Base-by-base conservation (phyloP, 2,797 vertebrate genomes). In the Channallabes apus region DNA sequence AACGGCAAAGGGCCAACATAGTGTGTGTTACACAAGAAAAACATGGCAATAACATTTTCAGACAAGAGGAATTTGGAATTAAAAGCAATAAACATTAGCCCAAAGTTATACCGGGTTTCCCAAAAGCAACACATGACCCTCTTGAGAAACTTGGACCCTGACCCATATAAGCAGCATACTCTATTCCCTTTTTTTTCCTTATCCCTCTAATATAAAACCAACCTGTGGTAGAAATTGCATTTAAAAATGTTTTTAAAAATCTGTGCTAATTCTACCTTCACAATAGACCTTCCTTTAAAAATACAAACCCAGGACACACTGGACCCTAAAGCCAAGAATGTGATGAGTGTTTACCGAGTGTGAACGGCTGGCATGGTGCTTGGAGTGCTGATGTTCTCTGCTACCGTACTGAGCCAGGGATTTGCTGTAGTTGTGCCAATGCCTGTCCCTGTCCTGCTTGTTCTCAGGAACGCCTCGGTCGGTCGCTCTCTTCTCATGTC, bases 21-120 rank as follows among this genome's bases (percentile, higher is more conserved):
- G 94, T 95, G 95, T 94, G 96, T 96, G 95, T 97, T 98, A 97
- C 96, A 98, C 96, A 97, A 97, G 96, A 97, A 97, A 98, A 96
- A 98, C 96, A 96, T 93, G 94, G 94, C 95, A 96, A 95, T 92
- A 86, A 96, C 91, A 95, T 95, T 96, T 95, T 95, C 95, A 96
- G 93, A 93, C 91, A 94, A 93, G 93, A 93, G 92, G 38, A 41
- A 93, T 92, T 83, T 94, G 93, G 87, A 91, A 93, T 79, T 46
- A 84, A 75, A 73, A 93, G 88, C 87, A 90, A 83, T 80, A 75
- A 7, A 64, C 35, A 83, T 32, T 68, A 62, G n/a, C 65, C 62
- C 20, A 20, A 38, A 71, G 59, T 27, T 38, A 24, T n/a, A 67
- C 41, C 3, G 27, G 14, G 7, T 29, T 35, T 22, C 51, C 73